Evolutionary conservation across 2,888 invertebrate species (phyloP).

Genomic region (Stegana nigrithorax): DNA sequence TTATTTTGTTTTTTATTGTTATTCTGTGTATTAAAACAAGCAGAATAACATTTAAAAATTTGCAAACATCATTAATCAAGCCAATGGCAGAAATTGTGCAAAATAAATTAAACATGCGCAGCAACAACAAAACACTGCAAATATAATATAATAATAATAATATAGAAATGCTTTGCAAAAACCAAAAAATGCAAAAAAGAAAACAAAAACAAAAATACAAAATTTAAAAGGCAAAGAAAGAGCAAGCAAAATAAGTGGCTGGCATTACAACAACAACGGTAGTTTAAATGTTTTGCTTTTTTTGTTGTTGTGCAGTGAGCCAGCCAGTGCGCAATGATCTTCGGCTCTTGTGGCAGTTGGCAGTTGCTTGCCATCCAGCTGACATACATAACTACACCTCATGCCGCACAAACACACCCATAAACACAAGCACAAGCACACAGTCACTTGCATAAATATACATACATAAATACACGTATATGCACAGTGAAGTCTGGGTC

Average conservation of each 20-base stretch:
- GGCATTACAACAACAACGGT: background rate
- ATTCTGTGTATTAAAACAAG: too few relatives aligned
- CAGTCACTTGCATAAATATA: too few relatives aligned
- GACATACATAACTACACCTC: too few relatives aligned
- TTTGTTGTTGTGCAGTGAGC: background rate
- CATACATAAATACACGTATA: too few relatives aligned
- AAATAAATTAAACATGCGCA: conserved; percentile 34
- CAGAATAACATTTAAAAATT: conserved; percentile 33
- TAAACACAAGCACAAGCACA: too few relatives aligned
- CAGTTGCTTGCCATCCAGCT: background rate
- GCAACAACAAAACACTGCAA: conserved; percentile 27
- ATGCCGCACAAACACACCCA: too few relatives aligned
- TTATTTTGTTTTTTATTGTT: too few relatives aligned
- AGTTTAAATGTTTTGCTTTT: background rate
- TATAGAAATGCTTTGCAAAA: conserved; percentile 8
- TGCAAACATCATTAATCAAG: conserved; percentile 7
- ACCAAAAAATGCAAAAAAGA: background rate
- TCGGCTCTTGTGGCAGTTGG: too few relatives aligned
- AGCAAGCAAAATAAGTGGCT: background rate
- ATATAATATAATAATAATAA: conserved; percentile 19
- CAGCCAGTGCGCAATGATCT: too few relatives aligned
- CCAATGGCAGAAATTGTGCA: background rate
- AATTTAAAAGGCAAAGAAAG: background rate
- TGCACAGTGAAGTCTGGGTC: too few relatives aligned
- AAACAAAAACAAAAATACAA: background rate